Conservation (phyloP, 2,888 invertebrate species). For the Teleiodes luculella region DNA sequence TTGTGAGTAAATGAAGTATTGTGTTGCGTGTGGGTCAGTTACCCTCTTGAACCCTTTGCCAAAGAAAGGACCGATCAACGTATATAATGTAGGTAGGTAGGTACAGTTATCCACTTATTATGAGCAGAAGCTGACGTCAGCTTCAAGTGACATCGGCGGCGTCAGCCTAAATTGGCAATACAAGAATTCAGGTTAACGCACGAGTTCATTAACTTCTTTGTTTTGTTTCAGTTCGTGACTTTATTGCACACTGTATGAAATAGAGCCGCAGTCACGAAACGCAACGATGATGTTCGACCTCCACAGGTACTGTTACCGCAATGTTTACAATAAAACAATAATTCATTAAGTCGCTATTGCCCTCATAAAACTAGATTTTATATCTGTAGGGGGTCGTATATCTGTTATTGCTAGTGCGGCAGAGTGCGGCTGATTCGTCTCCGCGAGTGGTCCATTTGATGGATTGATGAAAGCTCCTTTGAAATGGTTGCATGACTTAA, state of each 20-base stretch:
- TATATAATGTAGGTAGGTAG: background rate
- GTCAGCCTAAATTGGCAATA: conserved; percentile 18
- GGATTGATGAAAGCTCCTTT: conserved; percentile 51
- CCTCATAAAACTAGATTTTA: background rate
- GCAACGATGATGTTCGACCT: conserved; percentile 14
- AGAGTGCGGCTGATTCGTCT: conserved; percentile 15
- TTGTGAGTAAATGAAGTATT: too few species aligned
- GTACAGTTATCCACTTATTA: conserved; percentile 1
- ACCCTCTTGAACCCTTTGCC: too few species aligned
- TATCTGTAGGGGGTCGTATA: background rate
- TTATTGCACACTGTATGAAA: conserved; percentile 11
- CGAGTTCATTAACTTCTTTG: conserved; percentile 28
- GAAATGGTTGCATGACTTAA: conserved; percentile 49
- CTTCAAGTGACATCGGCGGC: conserved; percentile 22
- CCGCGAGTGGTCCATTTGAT: conserved; percentile 32
- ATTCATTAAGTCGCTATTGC: conserved; percentile 4
- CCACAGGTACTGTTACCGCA: conserved; percentile 5
- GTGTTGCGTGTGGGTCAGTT: too few species aligned
- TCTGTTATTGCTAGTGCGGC: conserved; percentile 11
- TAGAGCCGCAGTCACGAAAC: conserved; percentile 23
- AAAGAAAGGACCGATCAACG: background rate
- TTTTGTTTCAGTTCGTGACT: conserved; percentile 28
- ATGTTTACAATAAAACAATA: conserved; percentile 5
- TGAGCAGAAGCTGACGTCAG: conserved; percentile 7
- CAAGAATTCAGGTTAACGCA: conserved; percentile 20